phyloP scores from a whole-genome alignment of 2,797 vertebrate species.

The Premnoplex brunnescens region DNA sequence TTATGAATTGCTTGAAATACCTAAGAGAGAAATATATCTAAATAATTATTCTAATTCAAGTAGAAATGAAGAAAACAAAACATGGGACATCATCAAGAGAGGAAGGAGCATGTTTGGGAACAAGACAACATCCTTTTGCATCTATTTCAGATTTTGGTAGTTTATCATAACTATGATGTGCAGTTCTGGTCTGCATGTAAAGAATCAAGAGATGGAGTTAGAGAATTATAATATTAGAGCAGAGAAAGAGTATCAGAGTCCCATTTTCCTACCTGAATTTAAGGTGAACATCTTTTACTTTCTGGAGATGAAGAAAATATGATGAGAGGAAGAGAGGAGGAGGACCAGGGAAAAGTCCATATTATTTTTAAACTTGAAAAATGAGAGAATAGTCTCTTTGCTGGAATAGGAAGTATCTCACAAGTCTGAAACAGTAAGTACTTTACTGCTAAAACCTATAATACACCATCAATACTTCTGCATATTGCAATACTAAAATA shows the following conservation, averaged over 20 bases:
- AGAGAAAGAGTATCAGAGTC: background rate
- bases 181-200: background rate
- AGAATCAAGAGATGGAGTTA: background rate
- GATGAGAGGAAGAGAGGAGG: background rate
- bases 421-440: background rate
- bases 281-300: background rate
- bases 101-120: background rate
- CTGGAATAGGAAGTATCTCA: background rate
- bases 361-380: background rate
- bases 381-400: background rate
- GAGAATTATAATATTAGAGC: background rate
- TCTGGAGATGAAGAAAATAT: background rate
- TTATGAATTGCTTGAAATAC: background rate
- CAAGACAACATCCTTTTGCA: background rate
- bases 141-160: background rate
- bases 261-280: background rate
- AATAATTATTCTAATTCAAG: background rate
- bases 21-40: background rate
- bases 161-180: background rate
- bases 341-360: background rate
- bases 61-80: background rate
- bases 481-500: background rate
- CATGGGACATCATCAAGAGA: background rate
- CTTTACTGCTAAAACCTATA: background rate
- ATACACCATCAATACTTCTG: background rate